A percentile compares a stretch with the other conserved stretches of the same genome.
These are phyloP conservation scores for Trematocara zebra DNA, from an alignment of 2,113 vertebrate genomes.

Conservation along the genomic window DNA sequence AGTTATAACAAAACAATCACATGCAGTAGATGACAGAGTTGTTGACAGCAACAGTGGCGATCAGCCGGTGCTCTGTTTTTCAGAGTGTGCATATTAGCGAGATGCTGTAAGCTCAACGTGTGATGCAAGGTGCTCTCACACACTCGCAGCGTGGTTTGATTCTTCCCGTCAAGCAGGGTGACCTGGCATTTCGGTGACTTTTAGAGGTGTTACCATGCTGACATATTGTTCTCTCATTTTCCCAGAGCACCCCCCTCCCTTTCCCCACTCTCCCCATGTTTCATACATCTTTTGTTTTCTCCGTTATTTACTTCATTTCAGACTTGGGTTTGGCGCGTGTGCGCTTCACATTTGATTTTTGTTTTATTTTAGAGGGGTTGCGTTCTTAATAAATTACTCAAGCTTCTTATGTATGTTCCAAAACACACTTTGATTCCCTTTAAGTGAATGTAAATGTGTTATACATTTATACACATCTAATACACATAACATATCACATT, in stretches of 20 bases:
- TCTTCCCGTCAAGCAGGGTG: constrained; percentile 57
- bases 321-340: background rate
- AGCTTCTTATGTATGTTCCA: background rate
- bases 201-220: constrained; percentile 69
- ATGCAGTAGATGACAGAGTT: constrained; percentile 5
- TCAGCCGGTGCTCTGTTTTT: background rate
- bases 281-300: constrained; percentile 2
- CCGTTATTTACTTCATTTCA: constrained; percentile 6
- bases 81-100: constrained; percentile 13
- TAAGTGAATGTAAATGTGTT: background rate
- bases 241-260: background rate
- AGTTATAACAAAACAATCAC: constrained; percentile 38
- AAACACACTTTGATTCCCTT: background rate
- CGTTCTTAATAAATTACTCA: background rate
- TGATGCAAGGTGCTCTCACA: constrained; percentile 45
- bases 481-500: background rate
- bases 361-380: background rate
- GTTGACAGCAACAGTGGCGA: background rate
- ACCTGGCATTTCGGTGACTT: constrained; percentile 80
- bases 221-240: constrained; percentile 59
- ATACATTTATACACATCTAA: background rate
- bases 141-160: constrained; percentile 49
- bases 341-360: background rate
- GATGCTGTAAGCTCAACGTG: constrained; percentile 27
- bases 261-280: background rate